Conservation (phyloP, 2,113 vertebrate species). For the Hydropotes inermis region DNA sequence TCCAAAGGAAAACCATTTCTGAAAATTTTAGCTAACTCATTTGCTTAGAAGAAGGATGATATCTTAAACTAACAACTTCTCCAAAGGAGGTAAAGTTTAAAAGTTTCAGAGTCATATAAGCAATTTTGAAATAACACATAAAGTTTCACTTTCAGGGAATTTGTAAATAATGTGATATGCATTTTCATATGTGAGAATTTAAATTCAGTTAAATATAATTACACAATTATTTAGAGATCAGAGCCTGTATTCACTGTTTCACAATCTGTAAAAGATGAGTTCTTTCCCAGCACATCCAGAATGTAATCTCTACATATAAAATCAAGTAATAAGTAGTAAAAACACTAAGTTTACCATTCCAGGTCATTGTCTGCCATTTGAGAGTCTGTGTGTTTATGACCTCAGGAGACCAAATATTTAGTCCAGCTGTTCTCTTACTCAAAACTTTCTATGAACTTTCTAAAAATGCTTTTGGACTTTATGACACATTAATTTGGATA, state of each 20-base stretch:
- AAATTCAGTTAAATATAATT: neutral
- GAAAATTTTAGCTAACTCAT: neutral
- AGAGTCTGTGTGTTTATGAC: neutral
- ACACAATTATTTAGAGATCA: neutral
- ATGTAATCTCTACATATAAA: neutral
- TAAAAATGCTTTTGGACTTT: neutral
- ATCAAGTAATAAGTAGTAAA: neutral
- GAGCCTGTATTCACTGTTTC: neutral
- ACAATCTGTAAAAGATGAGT: neutral
- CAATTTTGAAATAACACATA: neutral
- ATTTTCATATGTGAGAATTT: neutral
- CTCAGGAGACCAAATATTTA: neutral
- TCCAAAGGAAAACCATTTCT: neutral
- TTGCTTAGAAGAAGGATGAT: neutral
- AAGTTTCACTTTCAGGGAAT: neutral
- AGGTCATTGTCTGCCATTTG: neutral
- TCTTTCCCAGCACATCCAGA: neutral
- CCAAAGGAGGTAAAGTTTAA: neutral
- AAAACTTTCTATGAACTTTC: neutral
- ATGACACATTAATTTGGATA: neutral
- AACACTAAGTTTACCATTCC: neutral
- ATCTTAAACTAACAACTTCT: neutral
- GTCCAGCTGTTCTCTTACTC: neutral
- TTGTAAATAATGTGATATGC: neutral
- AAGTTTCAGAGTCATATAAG: neutral